Evolutionary conservation across 1,140 invertebrate species (phyloP), one percentile per base, ranked within the genome.

Genomic region (Aphis gossypii): DNA sequence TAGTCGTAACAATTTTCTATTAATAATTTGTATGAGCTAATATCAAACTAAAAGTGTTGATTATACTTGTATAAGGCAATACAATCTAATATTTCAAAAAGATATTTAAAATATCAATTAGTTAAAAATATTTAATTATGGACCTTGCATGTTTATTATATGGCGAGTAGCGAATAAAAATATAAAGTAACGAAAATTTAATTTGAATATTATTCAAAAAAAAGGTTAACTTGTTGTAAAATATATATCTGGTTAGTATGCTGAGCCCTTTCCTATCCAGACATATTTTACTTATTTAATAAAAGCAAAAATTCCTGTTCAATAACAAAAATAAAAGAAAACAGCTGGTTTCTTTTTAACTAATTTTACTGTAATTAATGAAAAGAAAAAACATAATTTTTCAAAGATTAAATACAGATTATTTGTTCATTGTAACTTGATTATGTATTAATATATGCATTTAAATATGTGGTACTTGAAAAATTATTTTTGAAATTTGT

Each of bases 191-290:
- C 86, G 20, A 35, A 48, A 87, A 48, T 87, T 6, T 87, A 87
- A 87, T 87, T 87, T 87, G 46, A 87, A 87, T 20, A 87, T 48
- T 87, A 6, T 87, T 30, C 44, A 87, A 87, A 51, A 44, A 41
- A 44, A 48, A 87, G 1, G 18, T 48, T 48, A 30, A 87, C 35
- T 8, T 87, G 46, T 48, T 87, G 30, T 48, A 87, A n/a, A 87
- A 87, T 87, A 14, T 87, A 8, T 48, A 48, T 87, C 86, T 48
- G 46, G 46, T 48, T 46, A 87, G 86, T 84, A 23, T 84, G 23
- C 38, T 44, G 41, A 8, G 25, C 83, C 38, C 25, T 48, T 87
- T 48, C n/a, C 82, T 68, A 7, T 6, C 44, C 20, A 21, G 4
- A 51, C 25, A 35, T 87, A 51, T 11, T 48, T 46, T 87, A 48